Evolutionary conservation across 2,888 invertebrate genomes (phyloP).

Genomic region (Scaptomyza polygonia): DNA sequence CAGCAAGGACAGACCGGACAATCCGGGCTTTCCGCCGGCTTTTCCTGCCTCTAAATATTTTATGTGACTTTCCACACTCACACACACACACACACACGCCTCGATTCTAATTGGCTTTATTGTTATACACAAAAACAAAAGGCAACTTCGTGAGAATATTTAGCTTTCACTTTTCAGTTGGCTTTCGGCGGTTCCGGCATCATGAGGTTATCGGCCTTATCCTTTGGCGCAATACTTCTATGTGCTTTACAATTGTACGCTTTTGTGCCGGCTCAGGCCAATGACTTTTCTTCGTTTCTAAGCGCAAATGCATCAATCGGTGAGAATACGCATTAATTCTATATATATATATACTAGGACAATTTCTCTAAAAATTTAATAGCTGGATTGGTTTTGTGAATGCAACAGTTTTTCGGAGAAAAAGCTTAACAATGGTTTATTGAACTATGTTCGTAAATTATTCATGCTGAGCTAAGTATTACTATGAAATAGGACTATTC

Average conservation of each 20-base stretch:
- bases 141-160: slow-evolving; percentile 23
- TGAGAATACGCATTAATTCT: slow-evolving; percentile 78
- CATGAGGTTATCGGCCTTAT: slow-evolving; percentile 58
- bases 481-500: too few species aligned
- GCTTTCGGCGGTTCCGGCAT: slow-evolving; percentile 38
- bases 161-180: slow-evolving; percentile 60
- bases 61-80: slow-evolving; percentile 37
- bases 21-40: slow-evolving; percentile 14
- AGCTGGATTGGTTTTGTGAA: too few species aligned
- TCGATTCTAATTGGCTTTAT: slow-evolving; percentile 60
- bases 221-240: slow-evolving; percentile 87
- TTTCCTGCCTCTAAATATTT: slow-evolving; percentile 63
- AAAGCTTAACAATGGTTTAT: too few species aligned
- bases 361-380: background rate
- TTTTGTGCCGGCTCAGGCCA: slow-evolving; percentile 49
- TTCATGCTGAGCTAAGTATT: too few species aligned
- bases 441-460: too few species aligned
- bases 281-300: slow-evolving; percentile 90
- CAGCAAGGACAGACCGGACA: slow-evolving; percentile 37
- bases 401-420: too few species aligned
- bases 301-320: slow-evolving; percentile 91
- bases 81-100: slow-evolving; percentile 34
- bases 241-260: slow-evolving; percentile 69
- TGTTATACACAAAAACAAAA: slow-evolving; percentile 21
- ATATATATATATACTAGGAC: background rate